Evolutionary conservation across 2,797 vertebrate genomes (phyloP), one percentile per base, ranked within the genome.

Genomic region (Saxicola maurus): DNA sequence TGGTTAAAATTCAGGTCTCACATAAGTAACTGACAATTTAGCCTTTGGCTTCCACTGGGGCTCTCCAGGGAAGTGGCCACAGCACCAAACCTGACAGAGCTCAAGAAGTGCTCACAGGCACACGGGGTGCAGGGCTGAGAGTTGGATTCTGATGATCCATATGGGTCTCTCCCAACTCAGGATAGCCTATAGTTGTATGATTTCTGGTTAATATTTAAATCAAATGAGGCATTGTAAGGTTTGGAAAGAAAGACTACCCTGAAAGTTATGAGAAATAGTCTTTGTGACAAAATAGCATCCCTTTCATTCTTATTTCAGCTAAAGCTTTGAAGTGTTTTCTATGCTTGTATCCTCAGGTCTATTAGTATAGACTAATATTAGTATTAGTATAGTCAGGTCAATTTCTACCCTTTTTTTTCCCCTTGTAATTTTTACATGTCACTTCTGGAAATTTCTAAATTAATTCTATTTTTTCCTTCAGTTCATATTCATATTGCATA

Each of bases 71-170:
- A 38, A 11, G 10, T 4, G 13, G 18, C 16, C 33, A 38, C 3
- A 18, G 33, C 14, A 12, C 7, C 13, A 46, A 60, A 28, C 2
- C 24, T 30, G 31, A 10, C 11, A 14, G 46, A 60, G 6, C 17
- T 46, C 17, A 15, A 15, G 45, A 9, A 13, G 17, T 1, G 8
- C 28, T 18, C 1, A 0, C 28, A 53, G 20, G 28, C 14, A 45
- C 20, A 2, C 1, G 9, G 11, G 24, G 11, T 33, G 33, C 8
- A 30, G 7, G 11, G 35, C 8, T 17, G 10, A 38, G 28, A 17
- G 18, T 1, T 51, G 45, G 9, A 40, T 30, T 60, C 35, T 51
- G 30, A 33, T 23, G 13, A 20, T 27, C 11, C 9, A 35, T 23
- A 30, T 8, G 20, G 11, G 12, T n/a, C 4, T 24, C 31, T 57